Evolutionary conservation across 2,113 vertebrate species (phyloP), one percentile per base, ranked within the genome.

Genomic region (Calonectris borealis): DNA sequence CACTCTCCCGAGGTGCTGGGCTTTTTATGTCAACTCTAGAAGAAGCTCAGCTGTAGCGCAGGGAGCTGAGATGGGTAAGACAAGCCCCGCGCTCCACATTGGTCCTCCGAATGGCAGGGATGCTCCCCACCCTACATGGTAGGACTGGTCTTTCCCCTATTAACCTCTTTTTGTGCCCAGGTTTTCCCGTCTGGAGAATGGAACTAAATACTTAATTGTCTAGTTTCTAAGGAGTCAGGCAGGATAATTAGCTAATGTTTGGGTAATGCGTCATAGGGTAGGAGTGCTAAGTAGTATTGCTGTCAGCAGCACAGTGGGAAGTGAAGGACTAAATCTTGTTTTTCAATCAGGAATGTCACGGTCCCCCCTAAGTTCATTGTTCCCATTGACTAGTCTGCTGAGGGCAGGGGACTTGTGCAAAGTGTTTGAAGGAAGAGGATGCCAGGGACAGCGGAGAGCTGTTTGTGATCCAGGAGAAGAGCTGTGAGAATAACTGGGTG

Each of bases 281-380:
- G 72, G 81, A 93, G 92, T n/a, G 88, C 64, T 92, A 64, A 92
- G 80, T 52, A 78, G 34, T 46, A 25, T 79, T 92, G 82, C 95
- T 95, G 83, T 96, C 93, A 95, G 86, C 94, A 94, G 90, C 95
- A 87, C 94, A 87, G 92, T 91, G 72, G 92, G 88, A 92, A 94
- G 61, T 24, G 92, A 93, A 81, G 91, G 80, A 57, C 86, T 95
- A 86, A 75, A 10, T 88, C 86, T 79, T 64, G 80, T 6, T 91
- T 92, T 96, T 92, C 66, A 81, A 13, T 64, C 0, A 2, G n/a
- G 68, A 91, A 75, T 94, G 72, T 94, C 88, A 93, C 1, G 0
- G n/a, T 93, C 70, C 78, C 40, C 69, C 42, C 16, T 29, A 70
- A 71, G 4, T 78, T 95, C 72, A 79, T 93, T 86, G 76, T 86